Conservation (phyloP, 2,888 invertebrate genomes). For the Perizoma flavofasciatum region DNA sequence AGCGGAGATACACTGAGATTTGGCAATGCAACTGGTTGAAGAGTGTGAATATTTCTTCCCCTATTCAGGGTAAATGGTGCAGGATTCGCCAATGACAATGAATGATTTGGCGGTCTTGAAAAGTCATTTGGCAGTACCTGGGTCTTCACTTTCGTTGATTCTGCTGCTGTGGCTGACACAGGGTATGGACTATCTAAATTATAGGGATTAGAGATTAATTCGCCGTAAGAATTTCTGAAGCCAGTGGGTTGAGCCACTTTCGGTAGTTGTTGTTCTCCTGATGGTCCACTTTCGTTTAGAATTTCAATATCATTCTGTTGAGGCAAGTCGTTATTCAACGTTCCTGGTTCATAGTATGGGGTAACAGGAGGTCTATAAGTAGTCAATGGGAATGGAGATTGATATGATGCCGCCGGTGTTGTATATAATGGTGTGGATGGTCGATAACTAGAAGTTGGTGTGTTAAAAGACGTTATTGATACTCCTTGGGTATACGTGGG, state of each 20-base stretch:
- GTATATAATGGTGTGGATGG: conserved; percentile 48
- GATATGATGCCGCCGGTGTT: conserved; percentile 48
- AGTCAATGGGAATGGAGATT: conserved; percentile 47
- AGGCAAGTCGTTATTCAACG: conserved; percentile 57
- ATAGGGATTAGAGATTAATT: conserved; percentile 65
- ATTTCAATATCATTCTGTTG: conserved; percentile 56
- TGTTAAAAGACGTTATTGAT: conserved; percentile 43
- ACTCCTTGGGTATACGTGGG: conserved; percentile 45
- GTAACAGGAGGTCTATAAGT: conserved; percentile 53
- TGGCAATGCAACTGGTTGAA: conserved; percentile 86
- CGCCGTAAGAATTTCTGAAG: conserved; percentile 77
- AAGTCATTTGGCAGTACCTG: conserved; percentile 61
- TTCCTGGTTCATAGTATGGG: conserved; percentile 52
- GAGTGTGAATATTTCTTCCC: conserved; percentile 76
- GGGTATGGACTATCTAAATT: conserved; percentile 64
- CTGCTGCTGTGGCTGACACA: conserved; percentile 69
- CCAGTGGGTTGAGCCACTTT: conserved; percentile 63
- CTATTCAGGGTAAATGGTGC: conserved; percentile 73
- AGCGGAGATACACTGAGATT: conserved; percentile 85
- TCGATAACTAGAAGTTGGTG: conserved; percentile 51
- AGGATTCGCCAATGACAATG: conserved; percentile 71
- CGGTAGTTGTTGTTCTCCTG: conserved; percentile 62
- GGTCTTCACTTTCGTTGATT: conserved; percentile 71
- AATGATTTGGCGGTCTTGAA: conserved; percentile 55
- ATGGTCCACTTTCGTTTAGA: conserved; percentile 51